Percentiles rank a stretch among this genome's conserved stretches.
Evolutionary conservation across 2,797 vertebrate genomes (phyloP).

Genomic region (Stomatorhinus walkeri): DNA sequence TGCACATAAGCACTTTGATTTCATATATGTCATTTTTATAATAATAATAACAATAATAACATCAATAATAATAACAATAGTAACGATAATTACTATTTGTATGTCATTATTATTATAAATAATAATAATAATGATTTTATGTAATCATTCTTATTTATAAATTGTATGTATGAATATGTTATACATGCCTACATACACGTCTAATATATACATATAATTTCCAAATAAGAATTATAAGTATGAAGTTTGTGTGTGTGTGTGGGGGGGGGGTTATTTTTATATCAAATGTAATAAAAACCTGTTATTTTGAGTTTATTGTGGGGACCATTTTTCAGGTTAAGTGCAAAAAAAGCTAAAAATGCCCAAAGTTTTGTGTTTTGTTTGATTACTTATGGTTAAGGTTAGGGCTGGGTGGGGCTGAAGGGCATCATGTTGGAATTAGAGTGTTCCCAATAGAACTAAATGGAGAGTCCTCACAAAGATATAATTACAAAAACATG

Average conservation of each 20-base stretch:
- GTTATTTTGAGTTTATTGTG: neutral
- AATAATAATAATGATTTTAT: too few relatives aligned
- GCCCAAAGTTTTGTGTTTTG: neutral
- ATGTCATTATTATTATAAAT: too few relatives aligned
- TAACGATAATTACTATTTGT: too few relatives aligned
- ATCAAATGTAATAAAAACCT: neutral
- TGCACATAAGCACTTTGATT: neutral
- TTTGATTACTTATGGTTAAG: neutral
- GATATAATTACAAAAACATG: neutral
- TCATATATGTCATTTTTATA: neutral
- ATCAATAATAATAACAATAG: neutral
- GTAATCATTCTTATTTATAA: neutral
- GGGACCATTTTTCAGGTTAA: neutral
- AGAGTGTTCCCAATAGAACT: neutral
- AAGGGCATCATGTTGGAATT: neutral
- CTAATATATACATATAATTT: too few relatives aligned
- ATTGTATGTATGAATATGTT: neutral
- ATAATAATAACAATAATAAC: neutral
- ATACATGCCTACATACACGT: neutral
- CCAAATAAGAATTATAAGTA: too few relatives aligned
- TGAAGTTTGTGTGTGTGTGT: too few relatives aligned
- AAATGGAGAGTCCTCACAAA: neutral
- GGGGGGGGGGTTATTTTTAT: too few relatives aligned
- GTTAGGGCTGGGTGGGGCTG: neutral
- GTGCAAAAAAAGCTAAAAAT: neutral